Percentiles rank a stretch among this genome's conserved stretches.
phyloP scores from a whole-genome alignment of 2,888 invertebrate genomes.

The Hylaea fasciaria region DNA sequence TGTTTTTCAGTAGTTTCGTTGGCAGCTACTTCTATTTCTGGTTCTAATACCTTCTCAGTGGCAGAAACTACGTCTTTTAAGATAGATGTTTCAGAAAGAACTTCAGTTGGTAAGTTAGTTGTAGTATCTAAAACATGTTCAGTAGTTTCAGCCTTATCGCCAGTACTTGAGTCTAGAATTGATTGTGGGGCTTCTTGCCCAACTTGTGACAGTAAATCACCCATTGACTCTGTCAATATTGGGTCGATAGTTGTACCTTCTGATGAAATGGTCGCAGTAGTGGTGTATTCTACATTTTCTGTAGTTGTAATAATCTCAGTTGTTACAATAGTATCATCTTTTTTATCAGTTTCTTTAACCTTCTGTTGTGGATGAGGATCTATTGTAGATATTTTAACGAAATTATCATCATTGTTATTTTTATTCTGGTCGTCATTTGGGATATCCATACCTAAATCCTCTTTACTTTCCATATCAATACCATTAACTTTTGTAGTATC shows the following conservation, averaged over 20 bases:
- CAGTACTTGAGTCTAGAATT: slow-evolving; percentile 46
- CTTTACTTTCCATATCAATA: slow-evolving; percentile 73
- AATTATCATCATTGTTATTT: slow-evolving; percentile 58
- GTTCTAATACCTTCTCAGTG: slow-evolving; percentile 30
- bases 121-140: slow-evolving; percentile 44
- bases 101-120: slow-evolving; percentile 39
- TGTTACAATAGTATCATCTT: slow-evolving; percentile 32
- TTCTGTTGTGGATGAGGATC: slow-evolving; percentile 61
- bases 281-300: slow-evolving; percentile 45
- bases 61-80: slow-evolving; percentile 6
- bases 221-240: slow-evolving; percentile 77
- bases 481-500: slow-evolving; percentile 62
- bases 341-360: slow-evolving; percentile 34
- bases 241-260: slow-evolving; percentile 69
- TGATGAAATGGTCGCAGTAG: slow-evolving; percentile 40
- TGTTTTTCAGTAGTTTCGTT: slow-evolving; percentile 15
- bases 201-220: slow-evolving; percentile 79
- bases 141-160: slow-evolving; percentile 44
- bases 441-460: slow-evolving; percentile 73
- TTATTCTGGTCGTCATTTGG: slow-evolving; percentile 49
- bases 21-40: slow-evolving; percentile 32
- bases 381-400: slow-evolving; percentile 73
- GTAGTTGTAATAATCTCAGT: slow-evolving; percentile 40
- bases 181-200: slow-evolving; percentile 65
- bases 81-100: slow-evolving; percentile 32